Evolutionary conservation across 2,888 invertebrate species (phyloP).

Genomic region (Melolontha melolontha): DNA sequence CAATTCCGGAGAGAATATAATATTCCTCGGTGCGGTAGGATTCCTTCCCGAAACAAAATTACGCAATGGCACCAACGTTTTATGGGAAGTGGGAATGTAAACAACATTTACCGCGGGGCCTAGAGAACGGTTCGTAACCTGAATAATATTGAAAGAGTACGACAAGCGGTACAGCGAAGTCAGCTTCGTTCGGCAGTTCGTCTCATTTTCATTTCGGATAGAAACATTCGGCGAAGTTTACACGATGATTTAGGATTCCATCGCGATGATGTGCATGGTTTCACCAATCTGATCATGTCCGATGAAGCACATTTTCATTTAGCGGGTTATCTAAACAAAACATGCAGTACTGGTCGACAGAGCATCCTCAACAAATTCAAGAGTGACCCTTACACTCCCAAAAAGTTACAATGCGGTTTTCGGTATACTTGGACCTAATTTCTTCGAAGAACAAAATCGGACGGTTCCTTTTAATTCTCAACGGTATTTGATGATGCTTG

Average conservation of each 20-base stretch:
- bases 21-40: conserved; percentile 13
- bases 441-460: too few relatives aligned
- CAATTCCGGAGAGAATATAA: conserved; percentile 5
- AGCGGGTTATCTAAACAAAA: background rate
- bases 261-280: background rate
- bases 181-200: background rate
- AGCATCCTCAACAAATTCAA: conserved; percentile 1
- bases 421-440: conserved; percentile 3
- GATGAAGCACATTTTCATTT: background rate
- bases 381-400: background rate
- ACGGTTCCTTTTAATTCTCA: too few relatives aligned
- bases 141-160: too few relatives aligned
- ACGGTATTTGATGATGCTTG: too few relatives aligned
- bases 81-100: conserved; percentile 2
- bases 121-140: background rate
- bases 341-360: conserved; percentile 4
- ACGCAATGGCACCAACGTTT: conserved; percentile 6
- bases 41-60: conserved; percentile 8
- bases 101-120: background rate
- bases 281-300: conserved; percentile 4
- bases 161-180: background rate
- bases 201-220: background rate
- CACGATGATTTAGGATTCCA: background rate
- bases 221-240: background rate
- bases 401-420: conserved; percentile 1